Percentiles rank a stretch among this genome's conserved stretches.
Evolutionary conservation across 2,888 invertebrate genomes (phyloP).

Genomic region (Leptinotarsa rubiginosa): DNA sequence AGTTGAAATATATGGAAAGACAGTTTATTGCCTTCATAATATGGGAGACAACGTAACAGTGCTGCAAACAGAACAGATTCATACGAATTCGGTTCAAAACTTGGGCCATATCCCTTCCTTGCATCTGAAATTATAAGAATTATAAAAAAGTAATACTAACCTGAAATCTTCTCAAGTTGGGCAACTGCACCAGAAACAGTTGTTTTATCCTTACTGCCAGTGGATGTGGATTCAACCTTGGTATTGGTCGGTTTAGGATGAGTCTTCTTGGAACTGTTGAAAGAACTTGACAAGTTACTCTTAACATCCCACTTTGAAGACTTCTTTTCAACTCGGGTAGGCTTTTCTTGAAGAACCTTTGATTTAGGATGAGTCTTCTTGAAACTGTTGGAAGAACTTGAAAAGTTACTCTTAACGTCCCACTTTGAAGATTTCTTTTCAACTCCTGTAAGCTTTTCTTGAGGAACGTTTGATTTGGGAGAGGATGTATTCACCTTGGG

Average conservation of each 20-base stretch:
- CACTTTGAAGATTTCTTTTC: background rate
- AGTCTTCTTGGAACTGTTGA: background rate
- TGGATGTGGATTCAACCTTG: background rate
- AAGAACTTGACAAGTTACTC: background rate
- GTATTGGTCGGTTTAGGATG: background rate
- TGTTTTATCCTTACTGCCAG: background rate
- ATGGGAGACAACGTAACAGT: too few species aligned
- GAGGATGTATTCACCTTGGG: background rate
- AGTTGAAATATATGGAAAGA: too few species aligned
- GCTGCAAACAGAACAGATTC: too few species aligned
- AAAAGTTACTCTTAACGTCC: background rate
- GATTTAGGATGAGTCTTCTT: background rate
- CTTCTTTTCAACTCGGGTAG: background rate
- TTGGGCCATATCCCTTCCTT: background rate
- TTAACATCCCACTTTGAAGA: background rate
- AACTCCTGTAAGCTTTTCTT: background rate
- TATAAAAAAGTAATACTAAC: slow-evolving; percentile 9
- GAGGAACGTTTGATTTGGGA: background rate
- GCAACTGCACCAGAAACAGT: background rate
- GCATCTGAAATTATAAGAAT: slow-evolving; percentile 1
- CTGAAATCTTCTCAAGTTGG: background rate
- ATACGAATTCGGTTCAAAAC: too few species aligned
- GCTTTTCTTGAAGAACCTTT: background rate
- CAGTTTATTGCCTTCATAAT: too few species aligned
- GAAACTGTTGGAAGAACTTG: background rate